Evolutionary conservation across 2,888 invertebrate genomes (phyloP), one percentile per base, ranked within the genome.

Genomic region (Argyra leucocephala): DNA sequence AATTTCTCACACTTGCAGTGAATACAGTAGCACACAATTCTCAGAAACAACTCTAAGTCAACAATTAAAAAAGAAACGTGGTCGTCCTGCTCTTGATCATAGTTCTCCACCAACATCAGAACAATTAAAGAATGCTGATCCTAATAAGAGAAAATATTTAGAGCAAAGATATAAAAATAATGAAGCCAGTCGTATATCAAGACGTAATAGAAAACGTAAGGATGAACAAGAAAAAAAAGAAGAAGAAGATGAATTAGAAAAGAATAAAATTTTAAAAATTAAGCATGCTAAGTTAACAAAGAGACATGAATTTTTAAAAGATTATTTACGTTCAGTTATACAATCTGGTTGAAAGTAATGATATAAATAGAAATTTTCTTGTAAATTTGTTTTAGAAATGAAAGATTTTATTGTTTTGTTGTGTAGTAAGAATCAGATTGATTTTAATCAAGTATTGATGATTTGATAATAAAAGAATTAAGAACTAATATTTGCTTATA

Each of bases 141-240:
- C 79, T 67, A 77, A 80, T 57, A 83, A 83, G 69, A 75, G 76
- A 61, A 84, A 82, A 69, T 89, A 90, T 75, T 81, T 88, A 63
- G 87, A 88, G 73, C 81, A 88, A 69, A 80, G 90, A 65, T 87
- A 88, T 74, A 88, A 88, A 75, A 90, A 90, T 77, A 90, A 90
- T 75, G 89, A 89, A 78, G 89, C 90, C 60, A 90, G 90, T 59
- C 83, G 89, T 71, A 84, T 86, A 71, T 89, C 89, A 1, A 81
- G 90, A 69, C 84, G 86, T 81, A 89, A 88, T 73, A 83, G 89
- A 70, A 89, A 88, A 77, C 75, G 77, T 1, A 83, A 83, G 67
- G 85, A 86, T 70, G 70, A 71, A 22, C 80, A 82, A 65, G 77
- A 83, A 74, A 75, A 78, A 63, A 70, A 72, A 18, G 48, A 48